Base-by-base conservation (phyloP, 37 sponge, comb jelly and placozoan species). In the Axinella damicornis region DNA sequence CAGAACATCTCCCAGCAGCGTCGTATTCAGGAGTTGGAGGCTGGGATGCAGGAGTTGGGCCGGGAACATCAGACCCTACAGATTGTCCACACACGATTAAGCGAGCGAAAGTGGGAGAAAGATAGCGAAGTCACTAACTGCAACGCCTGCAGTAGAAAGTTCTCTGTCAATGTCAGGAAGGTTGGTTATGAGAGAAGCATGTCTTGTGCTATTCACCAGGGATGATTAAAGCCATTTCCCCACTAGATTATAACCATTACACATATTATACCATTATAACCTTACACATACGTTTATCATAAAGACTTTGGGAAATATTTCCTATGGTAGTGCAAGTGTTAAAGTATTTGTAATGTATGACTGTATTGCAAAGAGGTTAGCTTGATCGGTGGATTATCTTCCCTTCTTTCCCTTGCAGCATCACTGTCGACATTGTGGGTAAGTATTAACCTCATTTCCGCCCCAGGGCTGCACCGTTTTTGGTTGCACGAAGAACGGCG, bases 341-440 rank as follows among this genome's bases (percentile, higher is more conserved):
- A n/a, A n/a, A n/a, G n/a, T n/a, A n/a, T n/a, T n/a, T n/a, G n/a
- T n/a, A n/a, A n/a, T n/a, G n/a, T n/a, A n/a, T n/a, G n/a, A n/a
- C n/a, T n/a, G n/a, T n/a, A n/a, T n/a, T n/a, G n/a, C n/a, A n/a
- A n/a, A 46, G 46, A 12, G 9, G 9, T 33, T 63, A 22, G 19
- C 78, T 53, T 5, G 4, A 21, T 74, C 5, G 59, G 24, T 56
- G 11, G 25, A 30, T 31, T 31, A 30, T 20, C 30, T 9, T 52
- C 18, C 5, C 24, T 18, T 24, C 2, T n/a, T 2, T 20, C 31
- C 25, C 65, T 17, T 6, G 55, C 76, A 89, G 87, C 94, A 93
- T 77, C 94, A 93, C 71, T 93, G 94, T 31, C 73, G 94, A 18
- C 76, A 82, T 64, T 93, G 94, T 82, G 94, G 94, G 90, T 89